These are phyloP conservation scores for Emys orbicularis DNA, from an alignment of 2,797 vertebrate species.

Conservation along the genomic window DNA sequence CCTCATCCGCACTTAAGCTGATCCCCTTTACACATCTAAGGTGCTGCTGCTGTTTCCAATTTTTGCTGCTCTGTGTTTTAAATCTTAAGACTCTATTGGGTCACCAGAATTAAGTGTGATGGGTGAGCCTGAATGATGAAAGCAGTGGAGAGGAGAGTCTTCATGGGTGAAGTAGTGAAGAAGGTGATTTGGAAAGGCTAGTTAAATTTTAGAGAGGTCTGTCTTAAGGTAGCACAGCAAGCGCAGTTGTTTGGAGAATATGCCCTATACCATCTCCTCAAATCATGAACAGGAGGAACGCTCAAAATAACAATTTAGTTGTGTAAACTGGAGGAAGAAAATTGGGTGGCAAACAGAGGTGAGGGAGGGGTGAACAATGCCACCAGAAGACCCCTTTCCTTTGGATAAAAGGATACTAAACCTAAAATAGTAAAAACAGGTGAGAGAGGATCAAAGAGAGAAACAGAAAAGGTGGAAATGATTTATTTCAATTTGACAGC, in stretches of 20 bases:
- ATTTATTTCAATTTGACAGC: neutral
- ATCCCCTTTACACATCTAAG: no score
- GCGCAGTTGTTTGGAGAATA: neutral
- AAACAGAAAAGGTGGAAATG: neutral
- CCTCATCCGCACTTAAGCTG: neutral
- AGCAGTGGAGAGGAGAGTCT: neutral
- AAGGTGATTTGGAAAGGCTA: neutral
- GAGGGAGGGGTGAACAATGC: neutral
- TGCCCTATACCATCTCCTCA: rapidly evolving
- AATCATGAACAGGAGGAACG: rapidly evolving
- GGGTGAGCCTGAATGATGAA: neutral
- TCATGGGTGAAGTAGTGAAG: neutral
- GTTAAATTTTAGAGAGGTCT: neutral
- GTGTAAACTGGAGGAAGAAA: no score
- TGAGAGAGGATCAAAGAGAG: neutral
- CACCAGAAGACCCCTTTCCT: neutral
- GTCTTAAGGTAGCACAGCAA: neutral
- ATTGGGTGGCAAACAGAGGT: no score
- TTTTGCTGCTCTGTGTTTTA: neutral
- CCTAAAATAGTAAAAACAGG: neutral
- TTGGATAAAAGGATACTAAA: neutral
- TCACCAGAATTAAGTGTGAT: neutral
- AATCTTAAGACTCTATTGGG: neutral
- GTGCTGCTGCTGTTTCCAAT: rapidly evolving
- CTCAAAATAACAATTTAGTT: no score